phyloP scores from a whole-genome alignment of 30 jellyfish, hydroid and myxozoan genomes.

The Pelagia noctiluca region DNA sequence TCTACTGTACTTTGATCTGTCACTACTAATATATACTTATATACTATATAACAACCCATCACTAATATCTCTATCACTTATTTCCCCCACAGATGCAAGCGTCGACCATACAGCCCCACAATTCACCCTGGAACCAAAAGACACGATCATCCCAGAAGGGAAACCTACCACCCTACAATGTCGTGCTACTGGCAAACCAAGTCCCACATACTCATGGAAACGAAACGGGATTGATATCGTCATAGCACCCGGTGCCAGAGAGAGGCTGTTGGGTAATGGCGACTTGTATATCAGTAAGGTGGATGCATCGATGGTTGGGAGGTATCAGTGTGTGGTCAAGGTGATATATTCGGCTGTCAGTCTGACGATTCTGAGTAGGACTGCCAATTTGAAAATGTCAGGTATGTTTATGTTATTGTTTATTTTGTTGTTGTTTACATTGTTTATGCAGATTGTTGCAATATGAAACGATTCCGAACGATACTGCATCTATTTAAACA shows the following conservation, averaged over 20 bases:
- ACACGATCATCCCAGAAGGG: slow-evolving; percentile 54
- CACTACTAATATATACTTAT: no score
- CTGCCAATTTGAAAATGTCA: slow-evolving; percentile 57
- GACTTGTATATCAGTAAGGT: slow-evolving; percentile 68
- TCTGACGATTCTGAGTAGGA: slow-evolving; percentile 54
- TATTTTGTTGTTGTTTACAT: neutral
- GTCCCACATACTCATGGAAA: slow-evolving; percentile 79
- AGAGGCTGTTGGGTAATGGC: slow-evolving; percentile 52
- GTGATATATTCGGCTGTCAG: slow-evolving; percentile 59
- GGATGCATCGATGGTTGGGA: slow-evolving; percentile 64
- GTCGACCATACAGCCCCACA: slow-evolving; percentile 69
- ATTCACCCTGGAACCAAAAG: slow-evolving; percentile 75
- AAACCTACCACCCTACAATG: slow-evolving; percentile 64
- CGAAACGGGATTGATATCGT: slow-evolving; percentile 71
- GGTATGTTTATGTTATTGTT: slow-evolving; percentile 23
- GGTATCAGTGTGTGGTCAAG: slow-evolving; percentile 72
- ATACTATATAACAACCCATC: neutral
- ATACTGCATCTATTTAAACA: no score
- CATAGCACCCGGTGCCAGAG: slow-evolving; percentile 13
- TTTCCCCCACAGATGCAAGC: slow-evolving; percentile 29
- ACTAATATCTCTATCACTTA: neutral
- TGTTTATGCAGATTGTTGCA: neutral
- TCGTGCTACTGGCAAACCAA: slow-evolving; percentile 84
- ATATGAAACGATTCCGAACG: neutral
- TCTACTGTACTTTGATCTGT: no score